Percentiles rank a stretch among this genome's conserved stretches.
These are phyloP conservation scores for Zalophus californianus DNA, from an alignment of 2,797 vertebrate species.

Conservation along the genomic window DNA sequence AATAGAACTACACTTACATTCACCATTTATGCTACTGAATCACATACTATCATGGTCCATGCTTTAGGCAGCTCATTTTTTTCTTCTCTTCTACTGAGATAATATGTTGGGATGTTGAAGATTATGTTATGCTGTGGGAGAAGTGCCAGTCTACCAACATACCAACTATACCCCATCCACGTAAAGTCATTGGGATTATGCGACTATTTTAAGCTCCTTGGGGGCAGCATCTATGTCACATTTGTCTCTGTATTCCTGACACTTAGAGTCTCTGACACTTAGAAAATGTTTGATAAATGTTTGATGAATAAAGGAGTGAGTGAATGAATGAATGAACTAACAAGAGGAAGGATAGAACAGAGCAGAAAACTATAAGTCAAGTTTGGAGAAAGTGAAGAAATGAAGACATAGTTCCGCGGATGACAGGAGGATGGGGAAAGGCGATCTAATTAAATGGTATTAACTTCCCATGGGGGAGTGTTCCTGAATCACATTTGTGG, in stretches of 20 bases:
- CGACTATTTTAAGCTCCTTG: neutral
- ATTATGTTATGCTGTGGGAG: too few species aligned
- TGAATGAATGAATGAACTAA: neutral
- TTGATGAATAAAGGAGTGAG: neutral
- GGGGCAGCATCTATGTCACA: neutral
- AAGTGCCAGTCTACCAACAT: too few species aligned
- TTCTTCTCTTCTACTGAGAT: neutral
- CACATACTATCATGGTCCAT: neutral
- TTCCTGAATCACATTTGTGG: neutral
- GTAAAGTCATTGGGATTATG: neutral
- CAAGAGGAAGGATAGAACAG: neutral
- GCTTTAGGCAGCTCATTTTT: neutral
- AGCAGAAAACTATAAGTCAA: neutral
- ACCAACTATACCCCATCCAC: neutral
- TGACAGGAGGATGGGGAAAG: neutral
- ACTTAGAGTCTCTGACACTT: neutral
- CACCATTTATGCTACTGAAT: neutral
- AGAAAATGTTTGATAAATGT: neutral
- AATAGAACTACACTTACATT: neutral
- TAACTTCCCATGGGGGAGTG: neutral
- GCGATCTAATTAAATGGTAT: neutral
- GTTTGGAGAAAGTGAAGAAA: neutral
- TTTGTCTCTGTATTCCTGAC: neutral
- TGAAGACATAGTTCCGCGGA: neutral
- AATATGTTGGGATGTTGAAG: neutral